phyloP scores from a whole-genome alignment of 1,140 invertebrate genomes.

The Drosophila lini region DNA sequence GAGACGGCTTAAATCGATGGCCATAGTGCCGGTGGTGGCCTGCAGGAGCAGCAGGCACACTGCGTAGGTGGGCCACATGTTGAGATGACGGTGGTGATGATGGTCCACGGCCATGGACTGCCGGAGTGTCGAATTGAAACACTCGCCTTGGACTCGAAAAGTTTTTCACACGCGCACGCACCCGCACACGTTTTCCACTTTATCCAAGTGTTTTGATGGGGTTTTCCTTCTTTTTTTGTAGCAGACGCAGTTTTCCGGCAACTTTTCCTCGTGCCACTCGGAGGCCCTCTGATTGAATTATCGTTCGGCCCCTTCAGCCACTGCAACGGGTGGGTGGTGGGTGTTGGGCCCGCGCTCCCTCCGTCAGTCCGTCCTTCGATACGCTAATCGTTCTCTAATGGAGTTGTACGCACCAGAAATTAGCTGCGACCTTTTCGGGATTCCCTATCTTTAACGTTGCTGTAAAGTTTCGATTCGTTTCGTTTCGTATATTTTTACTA shows the following conservation, averaged over 20 bases:
- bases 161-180: constrained; percentile 55
- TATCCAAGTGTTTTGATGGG: constrained; percentile 69
- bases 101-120: constrained; percentile 57
- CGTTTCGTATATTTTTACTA: constrained; percentile 34
- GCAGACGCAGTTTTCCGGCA: constrained; percentile 25
- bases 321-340: constrained; percentile 19
- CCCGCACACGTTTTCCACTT: constrained; percentile 68
- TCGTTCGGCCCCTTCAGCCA: constrained; percentile 56
- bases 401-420: constrained; percentile 80
- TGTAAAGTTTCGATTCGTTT: constrained; percentile 39
- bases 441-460: constrained; percentile 38
- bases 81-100: constrained; percentile 47
- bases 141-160: constrained; percentile 37
- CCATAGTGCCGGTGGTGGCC: constrained; percentile 62
- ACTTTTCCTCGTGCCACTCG: constrained; percentile 27
- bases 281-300: constrained; percentile 66
- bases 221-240: constrained; percentile 49
- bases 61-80: constrained; percentile 70
- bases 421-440: constrained; percentile 40
- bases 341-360: not conserved
- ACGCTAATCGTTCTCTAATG: constrained; percentile 73
- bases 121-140: constrained; percentile 56
- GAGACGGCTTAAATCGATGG: constrained; percentile 83
- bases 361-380: constrained; percentile 29
- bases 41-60: constrained; percentile 64